Conservation (phyloP, 2,797 vertebrate species). For the Pogoniulus pusillus region DNA sequence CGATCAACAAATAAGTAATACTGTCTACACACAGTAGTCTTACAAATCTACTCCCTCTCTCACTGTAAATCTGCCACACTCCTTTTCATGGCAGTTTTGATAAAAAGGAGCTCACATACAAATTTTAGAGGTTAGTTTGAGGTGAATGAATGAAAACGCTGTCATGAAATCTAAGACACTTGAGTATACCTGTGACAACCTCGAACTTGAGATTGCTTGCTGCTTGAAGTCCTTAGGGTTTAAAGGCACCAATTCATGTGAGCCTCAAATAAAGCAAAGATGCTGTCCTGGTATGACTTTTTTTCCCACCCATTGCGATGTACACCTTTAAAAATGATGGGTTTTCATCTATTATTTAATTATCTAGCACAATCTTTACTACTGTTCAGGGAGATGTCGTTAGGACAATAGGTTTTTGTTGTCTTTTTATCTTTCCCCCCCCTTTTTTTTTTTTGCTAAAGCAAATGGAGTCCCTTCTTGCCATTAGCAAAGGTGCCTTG, state of each 20-base stretch:
- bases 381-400: slow-evolving; percentile 52
- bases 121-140: slow-evolving; percentile 13
- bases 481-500: slow-evolving; percentile 72
- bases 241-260: slow-evolving; percentile 42
- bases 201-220: not conserved
- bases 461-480: slow-evolving; percentile 69
- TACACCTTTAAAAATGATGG: slow-evolving; percentile 57
- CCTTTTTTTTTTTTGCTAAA: slow-evolving; percentile 51
- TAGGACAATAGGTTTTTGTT: slow-evolving; percentile 77
- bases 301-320: slow-evolving; percentile 34
- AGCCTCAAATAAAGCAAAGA: slow-evolving; percentile 39
- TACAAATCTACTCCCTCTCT: slow-evolving; percentile 4
- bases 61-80: not conserved
- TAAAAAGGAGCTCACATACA: slow-evolving; percentile 9
- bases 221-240: slow-evolving; percentile 1
- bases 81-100: not conserved
- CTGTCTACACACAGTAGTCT: not conserved
- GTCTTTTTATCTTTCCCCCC: slow-evolving; percentile 71
- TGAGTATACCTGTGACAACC: not conserved
- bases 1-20: slow-evolving; percentile 42
- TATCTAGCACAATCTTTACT: slow-evolving; percentile 48
- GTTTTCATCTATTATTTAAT: slow-evolving; percentile 69
- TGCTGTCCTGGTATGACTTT: not conserved
- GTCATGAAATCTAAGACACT: not conserved
- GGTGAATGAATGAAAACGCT: not conserved